Evolutionary conservation across 64 coral and sea anemone genomes (phyloP).

Genomic region (Stichodactyla mertensii): DNA sequence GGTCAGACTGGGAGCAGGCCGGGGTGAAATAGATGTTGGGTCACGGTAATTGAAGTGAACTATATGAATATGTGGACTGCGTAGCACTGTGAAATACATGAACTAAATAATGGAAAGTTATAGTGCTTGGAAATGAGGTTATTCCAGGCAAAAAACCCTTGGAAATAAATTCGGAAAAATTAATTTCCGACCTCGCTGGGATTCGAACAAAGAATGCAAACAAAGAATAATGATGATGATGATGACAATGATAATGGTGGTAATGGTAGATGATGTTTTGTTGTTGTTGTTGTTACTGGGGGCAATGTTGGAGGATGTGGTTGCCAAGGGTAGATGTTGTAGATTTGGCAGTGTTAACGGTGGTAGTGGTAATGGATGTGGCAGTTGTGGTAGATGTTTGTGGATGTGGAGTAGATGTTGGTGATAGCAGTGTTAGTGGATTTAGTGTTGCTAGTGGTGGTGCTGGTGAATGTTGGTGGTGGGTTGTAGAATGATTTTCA

Average conservation of each 20-base stretch:
- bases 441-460: neutral
- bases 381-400: neutral
- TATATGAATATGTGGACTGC: too few species aligned
- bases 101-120: too few species aligned
- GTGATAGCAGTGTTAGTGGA: neutral
- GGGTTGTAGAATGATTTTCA: neutral
- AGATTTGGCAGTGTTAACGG: neutral
- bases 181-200: too few species aligned
- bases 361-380: neutral
- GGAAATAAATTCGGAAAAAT: too few species aligned
- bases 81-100: too few species aligned
- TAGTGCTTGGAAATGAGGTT: too few species aligned
- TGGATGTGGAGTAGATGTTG: neutral
- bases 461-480: neutral
- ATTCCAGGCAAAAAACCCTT: too few species aligned
- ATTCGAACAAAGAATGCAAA: too few species aligned
- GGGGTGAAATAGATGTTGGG: too few species aligned
- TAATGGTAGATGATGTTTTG: neutral
- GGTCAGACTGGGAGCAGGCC: too few species aligned
- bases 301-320: neutral
- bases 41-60: too few species aligned
- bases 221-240: neutral
- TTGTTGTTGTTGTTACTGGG: neutral
- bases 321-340: too few species aligned
- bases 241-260: neutral